Conservation (phyloP, 1,140 invertebrate species). For the Papilio dardanus region DNA sequence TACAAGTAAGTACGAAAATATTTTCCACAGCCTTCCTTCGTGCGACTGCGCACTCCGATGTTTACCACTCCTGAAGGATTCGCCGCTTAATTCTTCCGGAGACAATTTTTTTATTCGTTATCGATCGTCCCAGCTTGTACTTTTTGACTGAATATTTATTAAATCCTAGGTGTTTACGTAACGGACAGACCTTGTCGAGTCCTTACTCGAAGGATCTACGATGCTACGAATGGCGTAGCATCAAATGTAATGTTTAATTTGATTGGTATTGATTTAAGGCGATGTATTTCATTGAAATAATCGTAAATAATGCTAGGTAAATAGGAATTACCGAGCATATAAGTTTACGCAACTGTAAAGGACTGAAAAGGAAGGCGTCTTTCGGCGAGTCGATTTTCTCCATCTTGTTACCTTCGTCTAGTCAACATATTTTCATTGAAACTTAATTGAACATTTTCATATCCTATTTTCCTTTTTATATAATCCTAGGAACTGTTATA, state of each 20-base stretch:
- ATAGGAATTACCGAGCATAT: background rate
- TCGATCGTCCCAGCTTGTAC: constrained; percentile 59
- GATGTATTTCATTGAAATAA: background rate
- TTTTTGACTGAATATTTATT: constrained; percentile 59
- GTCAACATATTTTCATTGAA: background rate
- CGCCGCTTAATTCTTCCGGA: constrained; percentile 56
- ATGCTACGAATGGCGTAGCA: background rate
- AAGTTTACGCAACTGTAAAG: background rate
- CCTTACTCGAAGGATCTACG: background rate
- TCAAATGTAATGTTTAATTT: background rate
- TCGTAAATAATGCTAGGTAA: background rate
- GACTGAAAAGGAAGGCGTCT: background rate
- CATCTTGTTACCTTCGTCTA: constrained; percentile 9
- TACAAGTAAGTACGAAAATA: constrained; percentile 55
- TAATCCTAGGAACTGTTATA: no score
- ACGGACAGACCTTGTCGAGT: constrained; percentile 59
- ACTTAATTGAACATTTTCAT: background rate
- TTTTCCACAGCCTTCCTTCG: constrained; percentile 46
- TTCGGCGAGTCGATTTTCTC: constrained; percentile 4
- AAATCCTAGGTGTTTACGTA: constrained; percentile 71
- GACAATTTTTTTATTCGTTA: constrained; percentile 54
- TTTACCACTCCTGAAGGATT: constrained; percentile 54
- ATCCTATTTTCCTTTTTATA: background rate
- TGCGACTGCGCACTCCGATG: constrained; percentile 61
- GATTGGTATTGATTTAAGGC: background rate